These are phyloP conservation scores for Drosophila sproati DNA, from an alignment of 1,140 invertebrate genomes.

Conservation along the genomic window DNA sequence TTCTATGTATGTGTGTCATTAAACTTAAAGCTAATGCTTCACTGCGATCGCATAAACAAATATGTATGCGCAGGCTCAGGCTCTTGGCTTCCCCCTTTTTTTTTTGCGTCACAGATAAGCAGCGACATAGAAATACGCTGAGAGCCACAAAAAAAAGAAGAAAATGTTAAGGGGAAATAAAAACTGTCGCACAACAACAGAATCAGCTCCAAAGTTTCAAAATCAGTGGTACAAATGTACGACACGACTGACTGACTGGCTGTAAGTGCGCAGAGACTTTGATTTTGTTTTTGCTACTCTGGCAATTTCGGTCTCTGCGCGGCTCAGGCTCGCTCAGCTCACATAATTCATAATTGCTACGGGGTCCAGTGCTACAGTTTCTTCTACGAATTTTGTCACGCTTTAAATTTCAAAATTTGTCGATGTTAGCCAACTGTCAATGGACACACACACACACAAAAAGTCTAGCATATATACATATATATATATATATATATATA, in stretches of 20 bases:
- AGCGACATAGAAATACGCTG: conserved; percentile 61
- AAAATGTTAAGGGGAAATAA: conserved; percentile 5
- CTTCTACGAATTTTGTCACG: conserved; percentile 78
- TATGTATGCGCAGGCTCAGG: conserved; percentile 42
- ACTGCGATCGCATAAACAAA: conserved; percentile 72
- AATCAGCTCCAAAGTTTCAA: conserved; percentile 18
- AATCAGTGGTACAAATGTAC: background rate
- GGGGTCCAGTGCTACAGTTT: conserved; percentile 8
- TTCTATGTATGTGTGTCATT: conserved; percentile 41
- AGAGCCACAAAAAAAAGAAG: conserved; percentile 33
- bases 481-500: conserved; percentile 14
- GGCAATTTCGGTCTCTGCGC: conserved; percentile 44
- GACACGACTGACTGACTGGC: background rate
- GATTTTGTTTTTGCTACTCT: conserved; percentile 65
- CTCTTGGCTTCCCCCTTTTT: conserved; percentile 34
- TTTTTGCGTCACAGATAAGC: conserved; percentile 61
- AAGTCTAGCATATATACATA: background rate
- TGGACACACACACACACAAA: conserved; percentile 44
- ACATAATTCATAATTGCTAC: conserved; percentile 20
- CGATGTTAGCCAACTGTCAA: conserved; percentile 77
- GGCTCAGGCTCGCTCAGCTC: conserved; percentile 19
- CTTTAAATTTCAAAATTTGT: conserved; percentile 80
- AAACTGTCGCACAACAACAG: conserved; percentile 32
- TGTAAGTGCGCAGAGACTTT: conserved; percentile 40
- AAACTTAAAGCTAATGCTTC: conserved; percentile 17